These are phyloP conservation scores for Drosophila ficusphila DNA, from an alignment of 1,140 invertebrate species.

Conservation along the genomic window DNA sequence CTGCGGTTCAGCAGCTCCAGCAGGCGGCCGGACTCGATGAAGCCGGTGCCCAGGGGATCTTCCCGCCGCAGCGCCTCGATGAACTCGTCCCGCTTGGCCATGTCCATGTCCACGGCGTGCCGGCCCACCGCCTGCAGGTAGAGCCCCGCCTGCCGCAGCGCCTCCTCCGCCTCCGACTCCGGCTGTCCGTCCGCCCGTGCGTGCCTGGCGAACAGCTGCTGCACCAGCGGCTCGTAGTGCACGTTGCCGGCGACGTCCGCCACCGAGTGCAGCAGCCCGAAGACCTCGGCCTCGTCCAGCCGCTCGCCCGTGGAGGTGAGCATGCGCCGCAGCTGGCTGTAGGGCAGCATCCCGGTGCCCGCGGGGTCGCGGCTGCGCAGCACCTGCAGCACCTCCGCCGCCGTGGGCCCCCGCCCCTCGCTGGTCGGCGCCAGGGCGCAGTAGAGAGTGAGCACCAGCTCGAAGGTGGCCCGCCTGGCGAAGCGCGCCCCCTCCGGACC, in stretches of 20 bases:
- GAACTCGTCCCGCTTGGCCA: slow-evolving; percentile 33
- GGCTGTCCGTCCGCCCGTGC: no score
- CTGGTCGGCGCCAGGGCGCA: slow-evolving; percentile 18
- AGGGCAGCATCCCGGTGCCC: slow-evolving; percentile 95
- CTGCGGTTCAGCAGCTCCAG: slow-evolving; percentile 32
- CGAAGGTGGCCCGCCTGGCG: slow-evolving; percentile 26
- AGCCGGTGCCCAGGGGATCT: slow-evolving; percentile 12
- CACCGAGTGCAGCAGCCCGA: slow-evolving; percentile 8
- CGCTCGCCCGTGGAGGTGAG: slow-evolving; percentile 98
- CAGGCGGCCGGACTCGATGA: slow-evolving; percentile 8
- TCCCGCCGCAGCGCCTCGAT: slow-evolving; percentile 20
- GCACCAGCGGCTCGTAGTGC: slow-evolving; percentile 29
- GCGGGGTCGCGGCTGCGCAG: slow-evolving; percentile 94
- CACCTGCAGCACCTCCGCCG: slow-evolving; percentile 50
- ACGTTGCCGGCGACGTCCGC: slow-evolving; percentile 12
- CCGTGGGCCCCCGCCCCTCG: slow-evolving; percentile 5
- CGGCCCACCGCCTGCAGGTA: slow-evolving; percentile 52
- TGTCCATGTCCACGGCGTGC: slow-evolving; percentile 46
- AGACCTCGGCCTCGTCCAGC: slow-evolving; percentile 92
- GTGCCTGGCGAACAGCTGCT: slow-evolving; percentile 13
- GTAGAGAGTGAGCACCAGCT: slow-evolving; percentile 47
- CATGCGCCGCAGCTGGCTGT: slow-evolving; percentile 94
- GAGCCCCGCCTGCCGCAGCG: slow-evolving; percentile 12
- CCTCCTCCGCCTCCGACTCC: not conserved
- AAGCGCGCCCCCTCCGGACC: not conserved